Conservation (phyloP, 2,113 vertebrate genomes). For the Calonectris borealis region DNA sequence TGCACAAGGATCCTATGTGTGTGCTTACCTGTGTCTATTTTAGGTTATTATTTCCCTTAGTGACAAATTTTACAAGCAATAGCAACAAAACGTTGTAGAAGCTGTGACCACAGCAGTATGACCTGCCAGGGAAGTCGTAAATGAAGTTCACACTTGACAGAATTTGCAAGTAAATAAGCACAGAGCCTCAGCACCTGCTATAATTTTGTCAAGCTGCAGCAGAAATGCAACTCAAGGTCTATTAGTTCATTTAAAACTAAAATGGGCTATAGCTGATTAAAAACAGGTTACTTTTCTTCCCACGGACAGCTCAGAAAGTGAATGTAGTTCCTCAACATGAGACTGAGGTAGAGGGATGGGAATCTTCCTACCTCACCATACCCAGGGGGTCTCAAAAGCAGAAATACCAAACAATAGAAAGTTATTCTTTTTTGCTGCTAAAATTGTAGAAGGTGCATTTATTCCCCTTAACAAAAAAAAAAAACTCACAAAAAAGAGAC, state of each 20-base stretch:
- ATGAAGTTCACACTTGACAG: slow-evolving; percentile 32
- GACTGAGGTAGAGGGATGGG: background rate
- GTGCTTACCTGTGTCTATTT: background rate
- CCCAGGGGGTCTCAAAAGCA: background rate
- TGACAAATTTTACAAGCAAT: slow-evolving; percentile 14
- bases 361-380: background rate
- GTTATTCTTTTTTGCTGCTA: background rate
- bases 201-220: slow-evolving; percentile 15
- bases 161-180: slow-evolving; percentile 61
- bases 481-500: too few species aligned
- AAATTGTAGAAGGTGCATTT: background rate
- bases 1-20: background rate
- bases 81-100: background rate
- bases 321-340: background rate
- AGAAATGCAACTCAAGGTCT: slow-evolving; percentile 21
- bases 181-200: background rate
- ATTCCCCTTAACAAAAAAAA: background rate
- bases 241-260: background rate
- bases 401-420: background rate
- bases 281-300: background rate
- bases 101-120: background rate
- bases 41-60: background rate
- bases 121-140: slow-evolving; percentile 9
- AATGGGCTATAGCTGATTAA: background rate
- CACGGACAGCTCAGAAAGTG: background rate